Base-by-base conservation (phyloP, 1,140 invertebrate genomes). In the Anastrepha ludens region DNA sequence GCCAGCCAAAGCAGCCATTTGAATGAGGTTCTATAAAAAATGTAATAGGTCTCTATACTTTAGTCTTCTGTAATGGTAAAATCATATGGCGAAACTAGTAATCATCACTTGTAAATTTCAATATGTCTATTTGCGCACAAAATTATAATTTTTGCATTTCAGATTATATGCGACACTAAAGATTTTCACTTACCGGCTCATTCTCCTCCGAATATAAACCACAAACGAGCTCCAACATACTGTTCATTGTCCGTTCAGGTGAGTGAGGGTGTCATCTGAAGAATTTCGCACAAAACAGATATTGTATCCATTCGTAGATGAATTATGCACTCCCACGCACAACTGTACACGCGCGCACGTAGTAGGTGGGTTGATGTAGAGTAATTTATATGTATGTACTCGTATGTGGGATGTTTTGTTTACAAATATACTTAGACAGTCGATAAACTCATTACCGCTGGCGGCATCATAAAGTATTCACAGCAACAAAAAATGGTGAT, bases 161-260 rank as follows among this genome's bases (percentile, higher is more conserved):
- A 55, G 50, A 55, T 55, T 8, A 29, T 29, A 0, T 29, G 29
- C 29, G 29, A 1, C 29, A 29, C 29, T 29, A 29, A 29, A 29
- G 29, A 67, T 39, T 74, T 47, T 4, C 59, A 86, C 85, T 74
- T 81, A 88, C 88, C 88, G 70, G 39, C 58, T 65, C 60, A 86
- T 90, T 90, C 81, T 92, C 90, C 89, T 91, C 90, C 8, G 91
- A 92, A 89, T 90, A 90, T 55, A 92, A 88, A 60, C 91, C 91
- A 87, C 91, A 92, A 88, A 89, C 90, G 85, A 92, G 90, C 88
- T 91, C 91, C 88, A 92, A 89, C 89, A 92, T 85, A 44, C 41
- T 85, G 74, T 88, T 88, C 55, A 67, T 47, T 58, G 88, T 81
- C 86, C 87, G 78, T 87, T 78, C 62, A 58, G 41, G 11, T 47